phyloP scores from a whole-genome alignment of 53 echinoderm and acorn worm genomes.

The Stichopus horrens region DNA sequence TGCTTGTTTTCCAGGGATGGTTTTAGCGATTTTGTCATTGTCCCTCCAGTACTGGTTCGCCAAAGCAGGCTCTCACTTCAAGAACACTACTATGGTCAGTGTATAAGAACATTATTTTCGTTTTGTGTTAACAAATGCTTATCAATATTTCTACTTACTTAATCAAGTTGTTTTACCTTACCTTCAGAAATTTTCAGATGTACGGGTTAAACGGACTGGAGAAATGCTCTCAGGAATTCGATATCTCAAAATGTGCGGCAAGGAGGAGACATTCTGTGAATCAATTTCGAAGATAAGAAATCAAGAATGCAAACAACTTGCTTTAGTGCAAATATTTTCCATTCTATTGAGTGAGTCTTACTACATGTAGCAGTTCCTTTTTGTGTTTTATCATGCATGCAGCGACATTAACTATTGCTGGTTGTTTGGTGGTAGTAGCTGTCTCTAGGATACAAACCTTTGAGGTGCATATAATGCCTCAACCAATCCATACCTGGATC shows the following conservation, averaged over 20 bases:
- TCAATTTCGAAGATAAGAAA: not conserved
- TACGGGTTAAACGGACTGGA: not conserved
- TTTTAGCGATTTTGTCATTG: not conserved
- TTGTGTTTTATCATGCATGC: too few relatives aligned
- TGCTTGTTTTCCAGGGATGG: not conserved
- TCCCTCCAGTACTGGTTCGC: not conserved
- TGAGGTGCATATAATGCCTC: too few relatives aligned
- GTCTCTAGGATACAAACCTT: too few relatives aligned
- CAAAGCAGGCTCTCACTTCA: not conserved
- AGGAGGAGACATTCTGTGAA: not conserved
- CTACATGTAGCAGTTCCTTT: too few relatives aligned
- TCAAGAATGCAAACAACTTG: not conserved
- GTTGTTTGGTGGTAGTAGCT: too few relatives aligned
- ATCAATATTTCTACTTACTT: too few relatives aligned
- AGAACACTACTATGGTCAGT: not conserved
- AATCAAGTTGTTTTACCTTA: not conserved
- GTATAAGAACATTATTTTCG: not conserved
- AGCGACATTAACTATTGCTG: too few relatives aligned
- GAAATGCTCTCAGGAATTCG: not conserved
- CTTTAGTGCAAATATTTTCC: not conserved
- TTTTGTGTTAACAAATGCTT: too few relatives aligned
- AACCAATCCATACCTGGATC: too few relatives aligned
- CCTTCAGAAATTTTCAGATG: not conserved
- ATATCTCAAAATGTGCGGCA: not conserved
- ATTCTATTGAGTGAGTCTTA: not conserved